Conservation (phyloP, 2,797 vertebrate species). For the Lithobates pipiens region DNA sequence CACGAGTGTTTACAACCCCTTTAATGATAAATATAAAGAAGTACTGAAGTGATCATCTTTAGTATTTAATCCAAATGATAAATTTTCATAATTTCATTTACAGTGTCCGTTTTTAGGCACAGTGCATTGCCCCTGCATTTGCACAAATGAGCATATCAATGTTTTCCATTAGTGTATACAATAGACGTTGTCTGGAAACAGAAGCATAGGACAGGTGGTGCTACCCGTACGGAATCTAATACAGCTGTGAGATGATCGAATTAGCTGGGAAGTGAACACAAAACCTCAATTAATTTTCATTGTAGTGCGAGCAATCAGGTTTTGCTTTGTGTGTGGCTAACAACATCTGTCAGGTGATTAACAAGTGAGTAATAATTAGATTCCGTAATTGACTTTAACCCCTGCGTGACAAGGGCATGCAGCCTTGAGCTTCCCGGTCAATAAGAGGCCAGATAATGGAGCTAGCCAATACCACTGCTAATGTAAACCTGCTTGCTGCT, state of each 20-base stretch:
- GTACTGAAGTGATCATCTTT: too few relatives aligned
- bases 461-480: not conserved
- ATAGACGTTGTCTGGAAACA: not conserved
- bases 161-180: not conserved
- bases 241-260: conserved; percentile 13
- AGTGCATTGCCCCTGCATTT: not conserved
- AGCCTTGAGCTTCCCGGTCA: conserved; percentile 13
- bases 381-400: conserved; percentile 24
- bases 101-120: not conserved
- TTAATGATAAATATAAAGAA: too few relatives aligned
- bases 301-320: not conserved
- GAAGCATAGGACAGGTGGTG: not conserved
- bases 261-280: not conserved
- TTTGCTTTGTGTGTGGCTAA: conserved; percentile 2
- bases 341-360: conserved; percentile 38
- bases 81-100: not conserved
- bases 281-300: conserved; percentile 6
- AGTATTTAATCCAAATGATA: not conserved
- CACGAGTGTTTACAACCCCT: too few relatives aligned
- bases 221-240: not conserved
- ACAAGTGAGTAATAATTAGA: conserved; percentile 32
- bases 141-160: not conserved
- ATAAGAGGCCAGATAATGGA: conserved; percentile 2
- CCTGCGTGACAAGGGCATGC: not conserved
- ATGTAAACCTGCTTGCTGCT: not conserved